These are phyloP conservation scores for Synanthedon formicaeformis DNA, from an alignment of 2,888 invertebrate species.

Conservation along the genomic window DNA sequence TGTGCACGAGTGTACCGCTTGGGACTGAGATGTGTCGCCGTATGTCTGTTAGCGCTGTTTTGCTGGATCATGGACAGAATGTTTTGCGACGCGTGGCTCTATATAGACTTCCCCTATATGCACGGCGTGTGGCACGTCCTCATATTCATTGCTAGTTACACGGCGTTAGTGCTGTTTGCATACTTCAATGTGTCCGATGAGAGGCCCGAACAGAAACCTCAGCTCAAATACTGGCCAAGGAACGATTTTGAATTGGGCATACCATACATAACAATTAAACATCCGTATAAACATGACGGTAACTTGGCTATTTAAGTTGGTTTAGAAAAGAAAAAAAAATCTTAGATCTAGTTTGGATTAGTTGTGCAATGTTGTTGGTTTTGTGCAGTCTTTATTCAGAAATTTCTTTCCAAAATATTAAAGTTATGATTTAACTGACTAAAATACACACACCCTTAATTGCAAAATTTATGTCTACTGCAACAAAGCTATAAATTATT, in stretches of 20 bases:
- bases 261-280: conserved; percentile 78
- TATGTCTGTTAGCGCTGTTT: conserved; percentile 77
- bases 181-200: conserved; percentile 83
- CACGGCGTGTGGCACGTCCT: conserved; percentile 88
- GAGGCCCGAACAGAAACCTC: conserved; percentile 76
- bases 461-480: too few species aligned
- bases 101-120: conserved; percentile 83
- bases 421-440: too few species aligned
- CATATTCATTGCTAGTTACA: conserved; percentile 83
- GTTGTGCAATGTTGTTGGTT: too few species aligned
- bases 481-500: too few species aligned
- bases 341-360: too few species aligned
- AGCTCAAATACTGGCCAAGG: conserved; percentile 81
- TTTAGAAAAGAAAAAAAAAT: neutral
- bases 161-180: conserved; percentile 81
- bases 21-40: conserved; percentile 76
- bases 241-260: conserved; percentile 83
- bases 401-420: too few species aligned
- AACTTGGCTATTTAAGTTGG: conserved; percentile 55
- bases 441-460: too few species aligned
- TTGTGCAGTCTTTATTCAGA: too few species aligned
- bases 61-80: conserved; percentile 84
- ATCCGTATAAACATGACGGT: conserved; percentile 61
- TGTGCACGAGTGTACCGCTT: conserved; percentile 77
- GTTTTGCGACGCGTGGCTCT: conserved; percentile 84